Evolutionary conservation across 2,888 invertebrate species (phyloP).

Genomic region (Ennomos quercinarius): DNA sequence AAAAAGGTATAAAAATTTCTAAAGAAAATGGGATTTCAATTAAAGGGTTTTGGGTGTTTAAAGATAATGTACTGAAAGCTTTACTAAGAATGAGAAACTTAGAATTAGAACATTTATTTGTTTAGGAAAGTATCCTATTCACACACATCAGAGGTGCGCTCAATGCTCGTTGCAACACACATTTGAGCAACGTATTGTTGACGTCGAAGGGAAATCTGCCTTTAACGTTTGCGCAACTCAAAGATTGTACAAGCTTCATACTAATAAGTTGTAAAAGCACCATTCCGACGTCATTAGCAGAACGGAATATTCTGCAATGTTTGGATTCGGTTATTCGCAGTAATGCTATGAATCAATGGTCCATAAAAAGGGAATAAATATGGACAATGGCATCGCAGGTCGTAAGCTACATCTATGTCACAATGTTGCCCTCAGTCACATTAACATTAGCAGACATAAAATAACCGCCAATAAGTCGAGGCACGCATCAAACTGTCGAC

Average conservation of each 20-base stretch:
- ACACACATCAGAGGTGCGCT: constrained; percentile 64
- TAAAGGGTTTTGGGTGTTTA: too few species aligned
- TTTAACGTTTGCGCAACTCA: constrained; percentile 67
- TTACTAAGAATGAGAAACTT: too few species aligned
- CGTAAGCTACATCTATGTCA: constrained; percentile 49
- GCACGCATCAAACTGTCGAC: constrained; percentile 80
- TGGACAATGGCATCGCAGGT: constrained; percentile 44
- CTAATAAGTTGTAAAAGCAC: constrained; percentile 62
- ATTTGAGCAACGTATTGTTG: constrained; percentile 75
- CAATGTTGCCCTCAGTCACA: constrained; percentile 78
- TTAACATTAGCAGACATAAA: constrained; percentile 82
- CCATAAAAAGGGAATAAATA: constrained; percentile 42
- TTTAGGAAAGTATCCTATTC: constrained; percentile 58
- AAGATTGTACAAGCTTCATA: constrained; percentile 67
- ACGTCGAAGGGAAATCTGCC: constrained; percentile 76
- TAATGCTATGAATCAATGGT: constrained; percentile 31
- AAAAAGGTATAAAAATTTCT: not conserved
- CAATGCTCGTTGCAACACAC: constrained; percentile 69
- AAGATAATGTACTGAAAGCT: too few species aligned
- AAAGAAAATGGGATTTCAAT: too few species aligned
- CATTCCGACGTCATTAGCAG: constrained; percentile 50
- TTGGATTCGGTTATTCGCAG: constrained; percentile 40
- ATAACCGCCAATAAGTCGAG: constrained; percentile 82
- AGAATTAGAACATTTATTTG: constrained; percentile 48
- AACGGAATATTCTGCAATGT: constrained; percentile 39